These are phyloP conservation scores for Hypanus sabinus DNA, from an alignment of 2,113 vertebrate genomes.

Conservation along the genomic window DNA sequence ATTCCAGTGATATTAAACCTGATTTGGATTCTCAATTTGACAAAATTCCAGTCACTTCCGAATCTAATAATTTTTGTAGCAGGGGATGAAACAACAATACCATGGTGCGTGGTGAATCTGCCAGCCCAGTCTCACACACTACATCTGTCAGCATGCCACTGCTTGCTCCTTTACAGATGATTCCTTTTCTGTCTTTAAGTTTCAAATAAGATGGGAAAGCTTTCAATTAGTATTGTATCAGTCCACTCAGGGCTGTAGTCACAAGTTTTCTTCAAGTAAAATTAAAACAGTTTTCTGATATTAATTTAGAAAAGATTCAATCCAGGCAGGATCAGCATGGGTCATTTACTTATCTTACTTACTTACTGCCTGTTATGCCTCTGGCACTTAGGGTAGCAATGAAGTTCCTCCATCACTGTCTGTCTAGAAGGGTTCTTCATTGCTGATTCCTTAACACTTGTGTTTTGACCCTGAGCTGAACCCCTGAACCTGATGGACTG, in stretches of 20 bases:
- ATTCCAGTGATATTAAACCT: too few relatives aligned
- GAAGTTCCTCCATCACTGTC: too few relatives aligned
- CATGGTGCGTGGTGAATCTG: background rate
- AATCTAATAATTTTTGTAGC: background rate
- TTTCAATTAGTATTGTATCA: background rate
- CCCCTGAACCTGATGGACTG: too few relatives aligned
- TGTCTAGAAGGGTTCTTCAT: too few relatives aligned
- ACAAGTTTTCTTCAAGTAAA: background rate
- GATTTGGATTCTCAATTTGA: background rate
- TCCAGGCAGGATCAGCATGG: background rate
- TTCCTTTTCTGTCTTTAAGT: background rate
- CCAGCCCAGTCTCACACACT: background rate
- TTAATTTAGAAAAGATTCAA: background rate
- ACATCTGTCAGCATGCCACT: background rate
- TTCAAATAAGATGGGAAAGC: background rate
- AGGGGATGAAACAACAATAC: background rate
- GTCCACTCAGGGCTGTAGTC: background rate
- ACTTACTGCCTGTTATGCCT: too few relatives aligned
- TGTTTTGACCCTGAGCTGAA: too few relatives aligned
- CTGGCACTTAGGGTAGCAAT: too few relatives aligned
- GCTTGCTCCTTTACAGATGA: background rate
- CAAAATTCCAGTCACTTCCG: background rate
- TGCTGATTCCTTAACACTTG: too few relatives aligned
- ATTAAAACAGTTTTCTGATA: background rate
- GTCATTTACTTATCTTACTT: background rate